phyloP scores from a whole-genome alignment of 2,888 invertebrate species.

The Andrena flavipes region DNA sequence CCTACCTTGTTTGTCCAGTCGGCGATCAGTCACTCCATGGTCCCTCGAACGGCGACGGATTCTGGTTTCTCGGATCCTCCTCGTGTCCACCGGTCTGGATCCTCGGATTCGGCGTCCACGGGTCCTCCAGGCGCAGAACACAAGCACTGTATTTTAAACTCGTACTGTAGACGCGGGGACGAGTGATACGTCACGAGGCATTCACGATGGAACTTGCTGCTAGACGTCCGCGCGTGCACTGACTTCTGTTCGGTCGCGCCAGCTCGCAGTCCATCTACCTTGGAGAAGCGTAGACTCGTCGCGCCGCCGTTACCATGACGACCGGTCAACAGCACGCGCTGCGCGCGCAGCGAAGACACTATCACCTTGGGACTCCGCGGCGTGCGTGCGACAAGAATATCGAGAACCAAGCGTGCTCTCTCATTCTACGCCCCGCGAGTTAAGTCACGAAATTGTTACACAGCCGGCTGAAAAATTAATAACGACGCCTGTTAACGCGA shows the following conservation, averaged over 20 bases:
- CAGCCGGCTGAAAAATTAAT: constrained; percentile 50
- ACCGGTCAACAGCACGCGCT: constrained; percentile 71
- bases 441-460: constrained; percentile 44
- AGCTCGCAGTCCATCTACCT: constrained; percentile 72
- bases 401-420: background rate
- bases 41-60: constrained; percentile 35
- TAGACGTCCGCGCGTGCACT: constrained; percentile 83
- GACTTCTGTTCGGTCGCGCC: constrained; percentile 76
- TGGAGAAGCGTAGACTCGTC: constrained; percentile 68
- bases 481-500: constrained; percentile 40
- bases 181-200: constrained; percentile 36
- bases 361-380: background rate
- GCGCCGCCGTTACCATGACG: constrained; percentile 73
- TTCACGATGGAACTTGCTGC: constrained; percentile 64
- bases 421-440: background rate
- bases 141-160: constrained; percentile 54
- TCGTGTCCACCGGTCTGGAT: constrained; percentile 11
- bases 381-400: constrained; percentile 24
- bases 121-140: constrained; percentile 30
- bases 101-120: constrained; percentile 18
- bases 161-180: constrained; percentile 28
- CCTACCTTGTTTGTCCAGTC: constrained; percentile 23
- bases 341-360: constrained; percentile 61
- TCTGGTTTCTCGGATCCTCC: constrained; percentile 22
- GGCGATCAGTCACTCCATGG: constrained; percentile 60